These are phyloP conservation scores for Lasiurus borealis DNA, from an alignment of 2,113 vertebrate species.

Conservation along the genomic window DNA sequence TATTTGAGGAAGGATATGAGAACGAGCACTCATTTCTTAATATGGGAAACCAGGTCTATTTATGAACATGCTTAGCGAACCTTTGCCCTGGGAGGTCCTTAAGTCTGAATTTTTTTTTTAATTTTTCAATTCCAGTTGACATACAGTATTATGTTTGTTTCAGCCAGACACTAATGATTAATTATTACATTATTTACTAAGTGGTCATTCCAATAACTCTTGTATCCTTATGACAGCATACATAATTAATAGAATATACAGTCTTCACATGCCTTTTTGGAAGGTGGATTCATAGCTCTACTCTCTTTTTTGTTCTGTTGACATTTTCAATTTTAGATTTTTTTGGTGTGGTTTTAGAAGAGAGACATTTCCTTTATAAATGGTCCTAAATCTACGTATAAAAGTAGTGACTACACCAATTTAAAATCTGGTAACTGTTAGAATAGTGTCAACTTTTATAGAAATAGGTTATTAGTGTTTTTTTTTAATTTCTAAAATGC, in stretches of 20 bases:
- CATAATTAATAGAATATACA: background rate
- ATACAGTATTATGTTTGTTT: background rate
- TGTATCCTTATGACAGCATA: background rate
- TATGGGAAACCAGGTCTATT: background rate
- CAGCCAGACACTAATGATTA: background rate
- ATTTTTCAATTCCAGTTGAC: background rate
- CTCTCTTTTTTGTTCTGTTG: background rate
- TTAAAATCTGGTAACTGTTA: background rate
- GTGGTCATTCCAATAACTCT: background rate
- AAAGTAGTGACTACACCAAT: background rate
- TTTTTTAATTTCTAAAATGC: conserved; percentile 29
- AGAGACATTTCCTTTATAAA: background rate
- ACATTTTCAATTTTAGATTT: conserved; percentile 13
- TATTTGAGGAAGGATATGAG: background rate
- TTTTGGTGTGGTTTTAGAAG: background rate
- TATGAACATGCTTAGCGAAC: background rate
- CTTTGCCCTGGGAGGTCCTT: background rate
- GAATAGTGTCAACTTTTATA: background rate
- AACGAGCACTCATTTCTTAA: conserved; percentile 25
- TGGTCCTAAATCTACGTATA: background rate
- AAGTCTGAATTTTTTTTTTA: background rate
- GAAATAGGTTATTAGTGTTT: background rate
- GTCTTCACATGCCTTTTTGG: background rate
- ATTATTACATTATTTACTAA: background rate
- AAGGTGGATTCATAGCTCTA: background rate